These are phyloP conservation scores for Drosophila quasianomalipes DNA, from an alignment of 2,888 invertebrate species.

Conservation along the genomic window DNA sequence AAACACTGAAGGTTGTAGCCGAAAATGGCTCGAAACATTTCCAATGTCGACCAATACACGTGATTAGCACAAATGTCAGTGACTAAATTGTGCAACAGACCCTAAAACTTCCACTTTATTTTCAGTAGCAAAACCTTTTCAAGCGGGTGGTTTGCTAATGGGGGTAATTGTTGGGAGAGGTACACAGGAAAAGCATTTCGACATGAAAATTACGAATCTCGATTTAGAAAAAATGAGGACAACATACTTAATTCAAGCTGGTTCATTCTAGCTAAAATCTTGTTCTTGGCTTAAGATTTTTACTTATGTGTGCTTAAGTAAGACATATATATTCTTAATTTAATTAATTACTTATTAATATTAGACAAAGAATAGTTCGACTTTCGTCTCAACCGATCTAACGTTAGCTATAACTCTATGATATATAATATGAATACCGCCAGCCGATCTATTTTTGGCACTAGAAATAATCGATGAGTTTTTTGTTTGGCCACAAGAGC, in stretches of 20 bases:
- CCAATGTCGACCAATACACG: conserved; percentile 42
- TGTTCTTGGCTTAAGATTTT: not conserved
- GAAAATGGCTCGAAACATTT: conserved; percentile 10
- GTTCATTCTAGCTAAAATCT: not conserved
- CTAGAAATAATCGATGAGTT: not conserved
- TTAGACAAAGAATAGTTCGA: not conserved
- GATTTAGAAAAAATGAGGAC: not conserved
- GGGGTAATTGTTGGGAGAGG: not conserved
- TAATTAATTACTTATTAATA: not conserved
- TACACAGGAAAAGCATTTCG: not conserved
- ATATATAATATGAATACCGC: not conserved
- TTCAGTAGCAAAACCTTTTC: conserved; percentile 2
- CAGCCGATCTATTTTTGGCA: not conserved
- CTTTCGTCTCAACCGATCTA: not conserved
- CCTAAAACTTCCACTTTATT: conserved; percentile 21
- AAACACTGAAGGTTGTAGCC: conserved; percentile 20
- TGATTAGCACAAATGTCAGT: conserved; percentile 55
- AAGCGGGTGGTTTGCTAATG: conserved; percentile 1
- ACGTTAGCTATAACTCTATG: too few species aligned
- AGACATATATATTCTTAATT: not conserved
- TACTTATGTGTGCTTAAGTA: not conserved
- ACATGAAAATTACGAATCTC: not conserved
- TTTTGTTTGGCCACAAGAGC: not conserved
- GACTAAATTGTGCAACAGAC: conserved; percentile 35
- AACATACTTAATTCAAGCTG: not conserved